A percentile compares a stretch with the other conserved stretches of the same genome.
Conservation (phyloP, 1,140 invertebrate species). For the Lepidostoma basale region DNA sequence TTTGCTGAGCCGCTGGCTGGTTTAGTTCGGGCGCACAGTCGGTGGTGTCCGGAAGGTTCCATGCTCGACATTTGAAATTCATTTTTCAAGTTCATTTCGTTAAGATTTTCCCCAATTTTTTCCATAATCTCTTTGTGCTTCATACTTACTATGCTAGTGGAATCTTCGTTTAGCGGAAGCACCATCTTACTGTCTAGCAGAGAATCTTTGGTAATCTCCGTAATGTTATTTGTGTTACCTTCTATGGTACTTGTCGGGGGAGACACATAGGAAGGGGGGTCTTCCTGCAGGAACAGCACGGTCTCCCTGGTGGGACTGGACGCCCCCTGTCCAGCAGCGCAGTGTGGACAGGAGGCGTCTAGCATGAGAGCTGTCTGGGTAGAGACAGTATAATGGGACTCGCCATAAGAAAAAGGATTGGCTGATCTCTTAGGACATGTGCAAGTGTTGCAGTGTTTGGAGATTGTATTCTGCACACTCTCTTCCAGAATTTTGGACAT, state of each 20-base stretch:
- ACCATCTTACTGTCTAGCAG: too few relatives aligned
- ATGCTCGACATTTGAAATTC: slow-evolving; percentile 50
- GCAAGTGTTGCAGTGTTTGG: slow-evolving; percentile 82
- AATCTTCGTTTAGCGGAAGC: slow-evolving; percentile 36
- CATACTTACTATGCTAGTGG: slow-evolving; percentile 35
- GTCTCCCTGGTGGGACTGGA: too few relatives aligned
- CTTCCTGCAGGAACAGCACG: too few relatives aligned
- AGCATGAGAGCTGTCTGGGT: slow-evolving; percentile 64
- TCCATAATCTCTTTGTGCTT: slow-evolving; percentile 48
- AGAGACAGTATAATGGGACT: slow-evolving; percentile 63
- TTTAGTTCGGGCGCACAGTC: slow-evolving; percentile 63
- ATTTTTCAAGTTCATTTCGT: slow-evolving; percentile 50
- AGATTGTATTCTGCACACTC: slow-evolving; percentile 72
- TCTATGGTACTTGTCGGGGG: too few relatives aligned
- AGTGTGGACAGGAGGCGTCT: slow-evolving; percentile 51
- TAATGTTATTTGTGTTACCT: too few relatives aligned
- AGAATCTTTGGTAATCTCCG: too few relatives aligned
- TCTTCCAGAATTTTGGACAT: slow-evolving; percentile 94
- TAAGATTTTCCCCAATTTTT: slow-evolving; percentile 50
- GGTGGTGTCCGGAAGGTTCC: slow-evolving; percentile 65
- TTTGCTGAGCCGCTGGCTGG: slow-evolving; percentile 55
- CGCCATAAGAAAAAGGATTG: slow-evolving; percentile 65
- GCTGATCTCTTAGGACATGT: slow-evolving; percentile 69
- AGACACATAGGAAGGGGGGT: too few relatives aligned
- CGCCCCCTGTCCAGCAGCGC: too few relatives aligned